phyloP scores from a whole-genome alignment of 2,797 vertebrate species.

The Halcyon leucocephala region DNA sequence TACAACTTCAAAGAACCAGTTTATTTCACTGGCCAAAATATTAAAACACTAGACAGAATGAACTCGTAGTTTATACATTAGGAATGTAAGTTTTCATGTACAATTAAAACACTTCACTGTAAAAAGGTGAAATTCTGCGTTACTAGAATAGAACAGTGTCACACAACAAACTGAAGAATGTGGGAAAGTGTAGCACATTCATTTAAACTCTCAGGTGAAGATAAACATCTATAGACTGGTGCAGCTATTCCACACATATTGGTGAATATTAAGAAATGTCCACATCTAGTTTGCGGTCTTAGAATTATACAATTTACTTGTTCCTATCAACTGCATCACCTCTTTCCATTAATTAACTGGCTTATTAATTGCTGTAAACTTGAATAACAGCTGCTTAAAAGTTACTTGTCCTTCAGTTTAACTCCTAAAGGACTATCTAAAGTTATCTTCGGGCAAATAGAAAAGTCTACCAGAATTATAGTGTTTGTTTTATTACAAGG shows the following conservation, averaged over 20 bases:
- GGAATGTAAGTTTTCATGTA: slow-evolving; percentile 65
- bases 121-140: slow-evolving; percentile 35
- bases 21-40: slow-evolving; percentile 62
- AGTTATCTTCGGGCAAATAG: neutral
- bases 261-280: neutral
- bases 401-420: slow-evolving; percentile 29
- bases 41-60: slow-evolving; percentile 49
- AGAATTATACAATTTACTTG: neutral
- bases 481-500: neutral
- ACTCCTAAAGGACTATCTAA: neutral
- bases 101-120: slow-evolving; percentile 31
- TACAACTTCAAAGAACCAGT: slow-evolving; percentile 44
- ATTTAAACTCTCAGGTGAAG: neutral
- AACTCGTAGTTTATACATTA: slow-evolving; percentile 40
- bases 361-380: neutral
- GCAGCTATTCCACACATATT: neutral
- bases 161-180: neutral
- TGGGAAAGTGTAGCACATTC: neutral
- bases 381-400: neutral
- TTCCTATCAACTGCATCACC: neutral
- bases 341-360: neutral
- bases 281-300: neutral
- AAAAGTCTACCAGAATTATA: neutral
- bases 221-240: neutral
- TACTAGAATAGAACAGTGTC: neutral